phyloP scores from a whole-genome alignment of 2,797 vertebrate species.

The Sphenodon punctatus region DNA sequence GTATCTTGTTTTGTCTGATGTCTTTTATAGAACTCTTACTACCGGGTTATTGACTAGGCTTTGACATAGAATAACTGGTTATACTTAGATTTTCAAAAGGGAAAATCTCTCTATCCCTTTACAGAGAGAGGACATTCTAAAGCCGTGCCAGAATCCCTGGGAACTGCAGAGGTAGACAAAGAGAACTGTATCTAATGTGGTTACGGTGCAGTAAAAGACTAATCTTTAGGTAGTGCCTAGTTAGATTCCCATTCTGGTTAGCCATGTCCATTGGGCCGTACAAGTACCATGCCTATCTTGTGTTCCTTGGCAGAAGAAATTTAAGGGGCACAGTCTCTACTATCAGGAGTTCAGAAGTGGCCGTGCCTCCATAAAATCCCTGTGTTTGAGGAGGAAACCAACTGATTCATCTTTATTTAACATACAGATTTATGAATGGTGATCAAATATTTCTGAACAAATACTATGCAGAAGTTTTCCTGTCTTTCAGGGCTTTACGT shows the following conservation, averaged over 20 bases:
- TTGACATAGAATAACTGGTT: background rate
- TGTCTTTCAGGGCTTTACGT: slow-evolving; percentile 91
- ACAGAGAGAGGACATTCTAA: slow-evolving; percentile 2
- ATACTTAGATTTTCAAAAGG: background rate
- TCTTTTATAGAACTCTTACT: background rate
- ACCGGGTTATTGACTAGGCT: background rate
- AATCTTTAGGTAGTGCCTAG: background rate
- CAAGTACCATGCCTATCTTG: background rate
- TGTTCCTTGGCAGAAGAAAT: background rate
- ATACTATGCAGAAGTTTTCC: background rate
- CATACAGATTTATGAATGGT: too few relatives aligned
- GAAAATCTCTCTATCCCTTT: background rate
- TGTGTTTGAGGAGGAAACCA: too few relatives aligned
- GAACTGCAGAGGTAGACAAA: background rate
- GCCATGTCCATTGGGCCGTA: background rate
- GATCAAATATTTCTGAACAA: background rate
- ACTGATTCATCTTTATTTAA: too few relatives aligned
- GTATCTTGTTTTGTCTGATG: background rate
- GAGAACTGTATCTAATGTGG: background rate
- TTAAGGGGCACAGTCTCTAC: too few relatives aligned
- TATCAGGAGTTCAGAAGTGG: too few relatives aligned
- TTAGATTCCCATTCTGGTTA: background rate
- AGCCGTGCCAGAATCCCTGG: background rate
- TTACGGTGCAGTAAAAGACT: background rate
- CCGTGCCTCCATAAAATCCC: too few relatives aligned